Percentiles rank a stretch among this genome's conserved stretches.
phyloP scores from a whole-genome alignment of 2,797 vertebrate genomes.

The Silurus lanzhouensis region DNA sequence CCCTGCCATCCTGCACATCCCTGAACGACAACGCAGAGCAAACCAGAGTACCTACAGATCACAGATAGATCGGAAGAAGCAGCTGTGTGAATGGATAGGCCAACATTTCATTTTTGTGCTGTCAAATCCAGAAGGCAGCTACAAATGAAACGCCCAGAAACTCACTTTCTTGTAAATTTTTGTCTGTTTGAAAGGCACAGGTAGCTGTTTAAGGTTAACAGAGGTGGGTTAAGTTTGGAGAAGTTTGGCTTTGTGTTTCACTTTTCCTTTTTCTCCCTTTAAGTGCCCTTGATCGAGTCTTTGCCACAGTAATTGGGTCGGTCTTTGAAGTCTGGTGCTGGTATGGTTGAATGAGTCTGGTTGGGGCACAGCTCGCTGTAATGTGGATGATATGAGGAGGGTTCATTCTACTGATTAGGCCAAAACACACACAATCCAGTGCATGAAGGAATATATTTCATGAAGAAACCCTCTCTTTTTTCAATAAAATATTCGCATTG shows the following conservation, averaged over 20 bases:
- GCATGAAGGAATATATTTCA: neutral
- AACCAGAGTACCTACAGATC: neutral
- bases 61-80: constrained; percentile 35
- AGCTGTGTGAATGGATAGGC: neutral
- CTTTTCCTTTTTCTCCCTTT: neutral
- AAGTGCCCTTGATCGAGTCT: constrained; percentile 15
- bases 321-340: constrained; percentile 33
- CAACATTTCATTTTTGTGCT: neutral
- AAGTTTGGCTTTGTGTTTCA: neutral
- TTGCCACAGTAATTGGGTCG: constrained; percentile 11
- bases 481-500: neutral
- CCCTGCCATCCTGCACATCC: constrained; percentile 13
- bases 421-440: neutral
- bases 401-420: neutral
- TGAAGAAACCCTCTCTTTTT: neutral
- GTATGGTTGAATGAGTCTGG: constrained; percentile 1
- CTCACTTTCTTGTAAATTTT: neutral
- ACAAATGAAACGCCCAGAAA: neutral
- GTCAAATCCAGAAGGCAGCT: neutral
- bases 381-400: neutral
- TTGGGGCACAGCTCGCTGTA: neutral
- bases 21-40: neutral
- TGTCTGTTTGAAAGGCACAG: neutral
- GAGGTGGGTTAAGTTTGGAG: neutral
- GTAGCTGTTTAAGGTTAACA: neutral